Base-by-base conservation (phyloP, 2,888 invertebrate genomes). In the Danaus chrysippus region DNA sequence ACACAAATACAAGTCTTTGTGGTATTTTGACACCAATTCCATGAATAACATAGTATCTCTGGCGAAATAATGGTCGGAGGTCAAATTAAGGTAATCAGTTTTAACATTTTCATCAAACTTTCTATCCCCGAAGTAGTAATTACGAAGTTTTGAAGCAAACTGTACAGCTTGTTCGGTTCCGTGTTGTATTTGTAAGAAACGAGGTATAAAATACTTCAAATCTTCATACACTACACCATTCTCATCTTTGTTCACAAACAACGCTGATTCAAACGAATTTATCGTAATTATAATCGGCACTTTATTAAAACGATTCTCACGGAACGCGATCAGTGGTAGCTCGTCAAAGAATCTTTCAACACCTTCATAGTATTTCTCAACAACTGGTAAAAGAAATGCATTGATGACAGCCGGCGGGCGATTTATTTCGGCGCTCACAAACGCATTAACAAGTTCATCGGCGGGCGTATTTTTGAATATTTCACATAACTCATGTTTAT, bases 201-300 rank as follows among this genome's bases (percentile, higher is more conserved):
- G 65, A 0, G 90, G 89, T 10, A 88, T 75, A 17, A 79, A 84
- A 58, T 76, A 76, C 53, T 74, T 75, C 0, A 84, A 74, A 52
- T 91, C 70, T 42, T 82, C 78, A 13, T 75, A 86, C 1, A 73
- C 41, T 0, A 86, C 73, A 0, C 83, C 85, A 0, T 76, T 59
- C 0, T 70, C 71, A 55, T 83, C 74, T 57, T 65, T 75, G 1
- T 70, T 70, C 8, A 86, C 46, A 65, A 91, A 90, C 0, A 80
- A 63, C 0, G 80, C 89, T 0, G 78, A 84, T 72, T 91, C 90
- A 15, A 82, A 78, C 0, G 83, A 82, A 63, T 79, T 77, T 0
- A 75, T 54, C 0, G 85, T 81, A 0, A 71, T 56, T 0, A 91
- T 42, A 0, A 81, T 62, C 0, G 91, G 89, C 0, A 89, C 73